Percentiles rank a stretch among this genome's conserved stretches.
Evolutionary conservation across 2,113 vertebrate genomes (phyloP).

Genomic region (Crocuta crocuta): DNA sequence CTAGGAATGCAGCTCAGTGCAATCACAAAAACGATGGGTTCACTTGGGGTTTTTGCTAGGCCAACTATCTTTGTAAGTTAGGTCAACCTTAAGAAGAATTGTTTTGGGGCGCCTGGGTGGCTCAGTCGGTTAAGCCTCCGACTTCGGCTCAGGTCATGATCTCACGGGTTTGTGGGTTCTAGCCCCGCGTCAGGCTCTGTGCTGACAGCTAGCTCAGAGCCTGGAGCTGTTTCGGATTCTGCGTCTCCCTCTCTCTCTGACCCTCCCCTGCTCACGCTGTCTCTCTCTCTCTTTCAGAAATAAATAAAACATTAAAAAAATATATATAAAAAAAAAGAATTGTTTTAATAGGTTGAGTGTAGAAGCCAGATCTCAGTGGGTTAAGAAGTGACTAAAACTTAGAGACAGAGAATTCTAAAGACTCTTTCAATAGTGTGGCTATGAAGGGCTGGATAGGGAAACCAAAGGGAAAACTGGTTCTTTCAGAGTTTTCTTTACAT

Average conservation of each 20-base stretch:
- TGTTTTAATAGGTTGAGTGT: background rate
- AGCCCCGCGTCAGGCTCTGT: no score
- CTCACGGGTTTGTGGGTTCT: no score
- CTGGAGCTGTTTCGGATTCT: no score
- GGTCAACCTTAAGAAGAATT: background rate
- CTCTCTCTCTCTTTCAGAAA: no score
- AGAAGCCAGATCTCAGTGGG: background rate
- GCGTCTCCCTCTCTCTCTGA: no score
- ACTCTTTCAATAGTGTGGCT: background rate
- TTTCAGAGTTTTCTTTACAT: background rate
- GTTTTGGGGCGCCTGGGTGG: background rate
- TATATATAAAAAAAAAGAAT: background rate
- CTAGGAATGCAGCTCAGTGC: background rate
- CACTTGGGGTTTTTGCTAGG: background rate
- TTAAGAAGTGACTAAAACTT: background rate
- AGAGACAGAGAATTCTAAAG: background rate
- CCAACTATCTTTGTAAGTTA: background rate
- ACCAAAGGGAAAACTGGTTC: background rate
- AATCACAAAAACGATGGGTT: background rate
- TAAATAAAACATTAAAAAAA: no score
- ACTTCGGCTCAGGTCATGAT: no score
- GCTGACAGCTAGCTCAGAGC: no score
- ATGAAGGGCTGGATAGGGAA: background rate
- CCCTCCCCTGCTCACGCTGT: no score
- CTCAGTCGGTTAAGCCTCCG: no score